Evolutionary conservation across 2,113 vertebrate genomes (phyloP), one percentile per base, ranked within the genome.

Genomic region (Melanocharis versteri): DNA sequence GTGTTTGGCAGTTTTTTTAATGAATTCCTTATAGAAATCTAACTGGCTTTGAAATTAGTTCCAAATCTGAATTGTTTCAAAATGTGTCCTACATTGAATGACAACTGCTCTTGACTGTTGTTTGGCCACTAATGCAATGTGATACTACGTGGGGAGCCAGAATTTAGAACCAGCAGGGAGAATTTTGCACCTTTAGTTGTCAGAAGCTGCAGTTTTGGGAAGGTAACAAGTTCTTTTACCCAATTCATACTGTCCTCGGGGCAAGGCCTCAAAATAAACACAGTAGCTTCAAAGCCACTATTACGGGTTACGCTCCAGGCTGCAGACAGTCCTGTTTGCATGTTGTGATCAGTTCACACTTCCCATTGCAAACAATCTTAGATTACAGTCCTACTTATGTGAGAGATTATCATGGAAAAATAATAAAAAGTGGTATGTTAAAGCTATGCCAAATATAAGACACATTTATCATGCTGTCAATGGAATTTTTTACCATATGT

Each of bases 51-150:
- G 95, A 96, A 97, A 97, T 95, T 15, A 66, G 64, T 94, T 96
- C 96, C 96, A 97, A 96, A 92, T 62, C 75, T 92, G 91, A 97
- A 97, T 96, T 96, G 96, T 93, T 98, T 97, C 96, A 97, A 95
- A 97, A 96, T 96, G 94, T 95, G 84, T 82, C 89, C 95, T 80
- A 65, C 39, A 88, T 62, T 88, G 89, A 96, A 96, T 47, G 93
- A 79, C 18, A 26, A 90, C n/a, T 57, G 37, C 31, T 50, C 72
- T 97, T 78, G 44, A 87, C 77, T 83, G 27, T 84, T 91, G 24
- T 78, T 90, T 83, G 54, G 83, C 90, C 90, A 50, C 11, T 71
- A 78, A 83, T 56, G 64, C 62, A 30, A 57, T n/a, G 64, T 50
- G 86, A 72, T 85, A 56, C 76, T 47, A 45, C 2, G 2, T 76